phyloP scores from a whole-genome alignment of 2,888 invertebrate genomes.

The Alentia gelatinosa region DNA sequence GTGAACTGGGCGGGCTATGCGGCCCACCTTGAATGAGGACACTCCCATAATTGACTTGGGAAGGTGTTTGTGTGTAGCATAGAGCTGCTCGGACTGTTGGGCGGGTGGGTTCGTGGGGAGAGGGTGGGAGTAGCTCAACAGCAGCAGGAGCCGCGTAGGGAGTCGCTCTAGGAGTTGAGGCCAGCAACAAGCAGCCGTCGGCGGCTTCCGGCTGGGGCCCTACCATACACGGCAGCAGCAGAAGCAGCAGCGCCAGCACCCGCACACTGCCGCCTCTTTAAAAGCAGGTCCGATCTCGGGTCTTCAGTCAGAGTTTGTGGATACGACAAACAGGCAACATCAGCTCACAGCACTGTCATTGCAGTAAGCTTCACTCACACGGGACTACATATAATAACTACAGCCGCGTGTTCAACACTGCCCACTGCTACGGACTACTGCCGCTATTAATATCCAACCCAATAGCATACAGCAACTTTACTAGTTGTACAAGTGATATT shows the following conservation, averaged over 20 bases:
- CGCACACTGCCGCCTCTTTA: not conserved
- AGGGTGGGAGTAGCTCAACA: not conserved
- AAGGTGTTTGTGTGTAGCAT: not conserved
- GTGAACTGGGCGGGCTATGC: not conserved
- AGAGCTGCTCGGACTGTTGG: not conserved
- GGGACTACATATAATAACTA: not conserved
- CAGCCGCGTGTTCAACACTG: not conserved
- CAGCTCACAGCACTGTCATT: slow-evolving; percentile 20
- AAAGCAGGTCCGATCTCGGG: not conserved
- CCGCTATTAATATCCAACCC: too few species aligned
- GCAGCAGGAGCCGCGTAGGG: not conserved
- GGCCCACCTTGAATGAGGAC: not conserved
- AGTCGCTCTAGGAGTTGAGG: not conserved
- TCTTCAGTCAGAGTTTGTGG: slow-evolving; percentile 9
- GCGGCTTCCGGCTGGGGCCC: not conserved
- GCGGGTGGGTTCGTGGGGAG: not conserved
- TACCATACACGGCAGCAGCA: slow-evolving; percentile 28
- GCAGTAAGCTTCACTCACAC: not conserved
- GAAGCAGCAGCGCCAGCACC: slow-evolving; percentile 44
- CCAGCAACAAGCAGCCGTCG: not conserved
- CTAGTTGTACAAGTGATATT: too few species aligned
- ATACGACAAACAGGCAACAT: slow-evolving; percentile 22
- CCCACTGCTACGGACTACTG: not conserved
- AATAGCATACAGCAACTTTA: too few species aligned
- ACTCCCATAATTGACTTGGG: not conserved